A percentile compares a stretch with the other conserved stretches of the same genome.
Conservation (phyloP, 2,113 vertebrate genomes). For the Phainopepla nitens region DNA sequence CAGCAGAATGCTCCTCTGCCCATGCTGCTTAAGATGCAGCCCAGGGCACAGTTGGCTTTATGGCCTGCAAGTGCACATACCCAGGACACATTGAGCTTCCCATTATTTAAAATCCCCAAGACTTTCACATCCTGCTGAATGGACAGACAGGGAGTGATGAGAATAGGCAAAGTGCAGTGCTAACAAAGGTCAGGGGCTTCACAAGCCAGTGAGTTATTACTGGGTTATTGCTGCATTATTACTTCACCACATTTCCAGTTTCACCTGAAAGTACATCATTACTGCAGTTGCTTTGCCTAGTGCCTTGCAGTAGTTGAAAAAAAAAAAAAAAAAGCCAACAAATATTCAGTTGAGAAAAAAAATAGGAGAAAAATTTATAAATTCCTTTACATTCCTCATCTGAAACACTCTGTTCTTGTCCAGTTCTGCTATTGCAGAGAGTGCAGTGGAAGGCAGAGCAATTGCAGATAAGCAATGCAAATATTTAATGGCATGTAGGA, state of each 20-base stretch:
- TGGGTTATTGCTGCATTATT: background rate
- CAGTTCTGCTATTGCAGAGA: background rate
- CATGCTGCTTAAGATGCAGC: background rate
- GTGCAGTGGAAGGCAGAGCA: background rate
- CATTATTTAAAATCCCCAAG: background rate
- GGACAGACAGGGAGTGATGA: background rate
- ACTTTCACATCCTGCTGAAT: background rate
- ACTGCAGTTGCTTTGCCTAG: background rate
- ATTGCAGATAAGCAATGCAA: background rate
- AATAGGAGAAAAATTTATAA: background rate
- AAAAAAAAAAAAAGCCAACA: background rate
- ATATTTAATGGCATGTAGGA: background rate
- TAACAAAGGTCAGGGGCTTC: background rate
- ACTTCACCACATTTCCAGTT: background rate
- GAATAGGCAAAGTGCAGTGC: background rate
- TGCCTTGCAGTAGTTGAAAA: background rate
- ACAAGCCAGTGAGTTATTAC: background rate
- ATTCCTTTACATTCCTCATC: background rate
- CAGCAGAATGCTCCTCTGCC: background rate
- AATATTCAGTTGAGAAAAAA: background rate
- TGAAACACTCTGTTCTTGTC: background rate
- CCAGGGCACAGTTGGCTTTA: background rate
- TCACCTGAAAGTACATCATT: background rate
- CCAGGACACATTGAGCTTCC: background rate
- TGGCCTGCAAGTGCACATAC: background rate